phyloP scores from a whole-genome alignment of 2,797 vertebrate genomes.

The Alcedo quadribrachys region DNA sequence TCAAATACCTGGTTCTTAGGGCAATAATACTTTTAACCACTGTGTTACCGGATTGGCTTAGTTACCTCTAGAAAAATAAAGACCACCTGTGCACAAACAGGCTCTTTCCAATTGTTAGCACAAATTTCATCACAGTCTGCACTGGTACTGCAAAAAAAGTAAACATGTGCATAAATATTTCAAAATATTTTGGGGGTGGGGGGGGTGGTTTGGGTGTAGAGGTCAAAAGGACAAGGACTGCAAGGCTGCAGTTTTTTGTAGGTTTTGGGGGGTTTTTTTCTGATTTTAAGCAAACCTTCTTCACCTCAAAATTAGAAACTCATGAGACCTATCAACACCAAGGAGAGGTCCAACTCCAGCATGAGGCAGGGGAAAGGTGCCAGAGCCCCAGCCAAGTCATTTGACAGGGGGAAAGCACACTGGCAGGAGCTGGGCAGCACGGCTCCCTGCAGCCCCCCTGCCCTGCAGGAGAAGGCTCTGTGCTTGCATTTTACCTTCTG shows the following conservation, averaged over 20 bases:
- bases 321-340: background rate
- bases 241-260: background rate
- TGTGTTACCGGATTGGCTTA: background rate
- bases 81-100: background rate
- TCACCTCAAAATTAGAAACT: background rate
- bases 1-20: background rate
- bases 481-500: background rate
- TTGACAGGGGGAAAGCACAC: fast-evolving
- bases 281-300: background rate
- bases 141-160: background rate
- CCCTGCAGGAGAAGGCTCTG: background rate
- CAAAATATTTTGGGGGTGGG: background rate
- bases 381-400: background rate
- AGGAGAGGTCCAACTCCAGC: background rate
- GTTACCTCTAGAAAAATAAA: background rate
- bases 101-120: background rate
- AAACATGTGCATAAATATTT: background rate
- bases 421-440: background rate
- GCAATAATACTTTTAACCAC: background rate
- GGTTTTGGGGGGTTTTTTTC: background rate
- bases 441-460: background rate
- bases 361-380: background rate
- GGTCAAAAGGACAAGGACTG: background rate
- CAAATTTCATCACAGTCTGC: background rate
- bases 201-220: background rate